Evolutionary conservation across 37 sponge, comb jelly and placozoan genomes (phyloP).

Genomic region (Cliona cf. orientalis): DNA sequence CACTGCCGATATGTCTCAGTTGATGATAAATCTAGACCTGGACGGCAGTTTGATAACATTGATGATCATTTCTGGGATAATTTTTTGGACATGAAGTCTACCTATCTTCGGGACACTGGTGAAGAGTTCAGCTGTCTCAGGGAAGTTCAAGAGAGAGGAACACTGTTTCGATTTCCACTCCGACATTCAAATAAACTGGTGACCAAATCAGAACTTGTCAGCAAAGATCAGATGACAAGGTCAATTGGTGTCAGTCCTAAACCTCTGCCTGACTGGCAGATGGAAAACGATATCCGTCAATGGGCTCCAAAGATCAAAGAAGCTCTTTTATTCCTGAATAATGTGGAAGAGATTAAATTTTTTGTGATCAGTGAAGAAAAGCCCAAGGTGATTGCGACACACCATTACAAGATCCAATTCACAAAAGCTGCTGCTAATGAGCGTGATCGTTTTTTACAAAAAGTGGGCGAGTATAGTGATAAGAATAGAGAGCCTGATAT

Average conservation of each 20-base stretch:
- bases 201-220: constrained; percentile 28
- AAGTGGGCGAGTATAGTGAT: neutral
- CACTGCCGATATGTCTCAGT: constrained; percentile 40
- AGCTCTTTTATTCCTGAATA: constrained; percentile 45
- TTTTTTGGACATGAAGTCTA: constrained; percentile 15
- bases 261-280: constrained; percentile 5
- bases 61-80: constrained; percentile 35
- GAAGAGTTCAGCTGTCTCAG: neutral
- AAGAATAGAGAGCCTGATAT: constrained; percentile 2
- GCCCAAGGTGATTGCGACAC: neutral
- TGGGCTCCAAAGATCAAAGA: constrained; percentile 57
- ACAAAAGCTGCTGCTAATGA: neutral
- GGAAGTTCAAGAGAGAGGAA: constrained; percentile 19
- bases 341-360: constrained; percentile 46
- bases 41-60: constrained; percentile 19
- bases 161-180: constrained; percentile 49
- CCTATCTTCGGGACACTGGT: constrained; percentile 11
- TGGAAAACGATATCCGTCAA: constrained; percentile 20
- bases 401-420: constrained; percentile 21
- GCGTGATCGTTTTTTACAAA: neutral
- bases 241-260: neutral
- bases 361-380: neutral
- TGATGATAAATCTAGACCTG: constrained; percentile 14
- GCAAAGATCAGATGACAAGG: neutral
- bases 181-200: constrained; percentile 14